A percentile compares a stretch with the other conserved stretches of the same genome.
Evolutionary conservation across 1,140 invertebrate species (phyloP).

Genomic region (Lepidurus packardi): DNA sequence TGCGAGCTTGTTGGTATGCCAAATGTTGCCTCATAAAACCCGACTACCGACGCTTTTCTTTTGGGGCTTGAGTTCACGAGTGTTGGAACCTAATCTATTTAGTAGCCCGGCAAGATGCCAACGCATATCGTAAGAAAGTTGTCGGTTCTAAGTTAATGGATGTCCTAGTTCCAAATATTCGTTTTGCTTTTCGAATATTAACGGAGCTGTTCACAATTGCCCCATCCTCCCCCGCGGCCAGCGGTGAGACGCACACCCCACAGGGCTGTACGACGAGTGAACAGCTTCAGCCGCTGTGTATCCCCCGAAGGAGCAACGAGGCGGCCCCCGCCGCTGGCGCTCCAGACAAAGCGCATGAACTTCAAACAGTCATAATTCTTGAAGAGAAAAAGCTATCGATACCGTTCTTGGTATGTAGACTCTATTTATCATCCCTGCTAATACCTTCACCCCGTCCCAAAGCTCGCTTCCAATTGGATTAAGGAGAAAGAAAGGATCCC

Average conservation of each 20-base stretch:
- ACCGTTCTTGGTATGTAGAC: background rate
- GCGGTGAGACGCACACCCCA: too few relatives aligned
- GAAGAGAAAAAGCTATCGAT: background rate
- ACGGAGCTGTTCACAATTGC: too few relatives aligned
- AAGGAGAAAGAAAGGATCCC: too few relatives aligned
- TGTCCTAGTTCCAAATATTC: too few relatives aligned
- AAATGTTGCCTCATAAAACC: conserved; percentile 3
- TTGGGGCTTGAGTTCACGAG: background rate
- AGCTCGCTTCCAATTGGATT: too few relatives aligned
- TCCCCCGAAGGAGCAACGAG: background rate
- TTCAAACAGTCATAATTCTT: conserved; percentile 20
- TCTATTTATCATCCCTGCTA: background rate
- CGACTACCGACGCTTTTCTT: background rate
- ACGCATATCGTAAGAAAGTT: too few relatives aligned
- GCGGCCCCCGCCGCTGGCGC: background rate
- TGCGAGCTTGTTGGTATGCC: background rate
- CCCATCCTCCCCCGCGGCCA: too few relatives aligned
- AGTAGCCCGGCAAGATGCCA: too few relatives aligned
- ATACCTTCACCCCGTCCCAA: background rate
- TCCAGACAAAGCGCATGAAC: background rate
- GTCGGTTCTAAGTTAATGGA: too few relatives aligned
- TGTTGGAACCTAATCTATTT: background rate
- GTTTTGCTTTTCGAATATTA: too few relatives aligned
- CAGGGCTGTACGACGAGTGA: too few relatives aligned
- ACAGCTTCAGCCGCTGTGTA: too few relatives aligned